Evolutionary conservation across 2,888 invertebrate genomes (phyloP).

Genomic region (Dichetophora obliterata): DNA sequence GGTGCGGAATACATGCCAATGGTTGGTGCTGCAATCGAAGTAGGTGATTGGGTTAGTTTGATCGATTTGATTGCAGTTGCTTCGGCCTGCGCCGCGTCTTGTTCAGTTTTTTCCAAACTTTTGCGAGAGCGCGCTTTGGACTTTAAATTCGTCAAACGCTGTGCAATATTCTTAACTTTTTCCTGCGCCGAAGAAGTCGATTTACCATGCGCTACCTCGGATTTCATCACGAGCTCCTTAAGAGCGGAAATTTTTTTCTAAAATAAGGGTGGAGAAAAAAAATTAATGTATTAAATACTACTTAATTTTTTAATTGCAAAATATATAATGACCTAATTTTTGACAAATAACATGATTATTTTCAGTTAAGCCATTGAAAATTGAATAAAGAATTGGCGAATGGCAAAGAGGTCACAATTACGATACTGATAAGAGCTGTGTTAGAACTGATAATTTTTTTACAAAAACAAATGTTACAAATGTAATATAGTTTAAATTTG

Average conservation of each 20-base stretch:
- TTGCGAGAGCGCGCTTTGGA: conserved; percentile 59
- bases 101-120: conserved; percentile 46
- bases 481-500: not conserved
- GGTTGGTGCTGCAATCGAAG: conserved; percentile 6
- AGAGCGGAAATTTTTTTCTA: conserved; percentile 64
- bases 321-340: not conserved
- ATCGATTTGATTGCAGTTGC: not conserved
- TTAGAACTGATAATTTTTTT: no score
- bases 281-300: not conserved
- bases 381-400: not conserved
- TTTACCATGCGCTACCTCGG: conserved; percentile 60
- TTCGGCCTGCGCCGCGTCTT: not conserved
- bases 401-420: not conserved
- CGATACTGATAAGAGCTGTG: no score
- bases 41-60: not conserved
- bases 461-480: no score
- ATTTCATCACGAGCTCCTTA: conserved; percentile 62
- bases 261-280: conserved; percentile 18
- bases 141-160: conserved; percentile 60
- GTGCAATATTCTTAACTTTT: conserved; percentile 63
- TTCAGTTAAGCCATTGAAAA: no score
- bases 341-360: not conserved
- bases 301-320: not conserved
- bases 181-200: conserved; percentile 61
- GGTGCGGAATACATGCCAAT: conserved; percentile 35